These are phyloP conservation scores for Phoebastria nigripes DNA, from an alignment of 2,797 vertebrate species.

Conservation along the genomic window DNA sequence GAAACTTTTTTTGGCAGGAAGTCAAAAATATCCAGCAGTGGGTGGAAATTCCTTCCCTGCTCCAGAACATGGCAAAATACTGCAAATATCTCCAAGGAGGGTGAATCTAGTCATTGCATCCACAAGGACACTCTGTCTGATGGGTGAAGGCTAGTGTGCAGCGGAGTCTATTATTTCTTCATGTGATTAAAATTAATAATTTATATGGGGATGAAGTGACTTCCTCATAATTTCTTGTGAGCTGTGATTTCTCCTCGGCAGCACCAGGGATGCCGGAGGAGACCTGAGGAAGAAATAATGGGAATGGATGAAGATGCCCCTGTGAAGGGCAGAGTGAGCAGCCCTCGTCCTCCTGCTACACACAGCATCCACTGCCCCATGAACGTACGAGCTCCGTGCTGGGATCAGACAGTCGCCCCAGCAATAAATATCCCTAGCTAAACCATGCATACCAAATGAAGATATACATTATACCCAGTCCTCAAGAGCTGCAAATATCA, in stretches of 20 bases:
- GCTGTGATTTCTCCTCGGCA: background rate
- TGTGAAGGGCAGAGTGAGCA: background rate
- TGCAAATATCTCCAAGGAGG: background rate
- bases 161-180: background rate
- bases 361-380: rapidly evolving
- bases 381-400: rapidly evolving
- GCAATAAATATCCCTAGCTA: background rate
- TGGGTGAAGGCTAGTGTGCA: background rate
- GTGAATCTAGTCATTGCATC: background rate
- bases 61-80: background rate
- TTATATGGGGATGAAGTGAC: background rate
- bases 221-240: background rate
- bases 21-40: background rate
- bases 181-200: slow-evolving; percentile 42
- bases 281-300: background rate
- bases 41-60: background rate
- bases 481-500: background rate
- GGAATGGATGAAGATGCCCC: background rate
- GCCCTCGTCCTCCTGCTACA: background rate
- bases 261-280: rapidly evolving
- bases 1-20: background rate
- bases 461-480: background rate
- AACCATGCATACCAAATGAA: background rate
- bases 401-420: background rate
- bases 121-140: background rate